phyloP scores from a whole-genome alignment of 2,113 vertebrate species.

The Nibea albiflora region DNA sequence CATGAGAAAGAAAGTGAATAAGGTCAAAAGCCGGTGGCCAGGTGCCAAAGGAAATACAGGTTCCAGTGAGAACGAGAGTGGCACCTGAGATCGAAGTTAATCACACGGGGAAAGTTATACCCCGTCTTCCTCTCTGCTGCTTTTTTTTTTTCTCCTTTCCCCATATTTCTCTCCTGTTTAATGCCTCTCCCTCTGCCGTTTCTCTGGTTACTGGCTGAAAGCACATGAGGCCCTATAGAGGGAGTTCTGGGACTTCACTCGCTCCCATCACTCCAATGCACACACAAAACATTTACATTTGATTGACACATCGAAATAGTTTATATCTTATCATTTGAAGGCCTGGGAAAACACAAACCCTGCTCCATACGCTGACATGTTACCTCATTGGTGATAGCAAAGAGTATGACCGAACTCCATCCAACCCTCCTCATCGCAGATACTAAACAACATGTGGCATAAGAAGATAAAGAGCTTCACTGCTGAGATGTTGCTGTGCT shows the following conservation, averaged over 20 bases:
- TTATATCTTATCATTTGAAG: slow-evolving; percentile 8
- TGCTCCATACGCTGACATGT: not conserved
- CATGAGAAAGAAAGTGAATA: slow-evolving; percentile 43
- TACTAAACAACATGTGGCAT: slow-evolving; percentile 43
- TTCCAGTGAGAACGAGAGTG: slow-evolving; percentile 22
- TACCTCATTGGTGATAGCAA: slow-evolving; percentile 24
- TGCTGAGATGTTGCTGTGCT: slow-evolving; percentile 47
- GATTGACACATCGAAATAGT: slow-evolving; percentile 14
- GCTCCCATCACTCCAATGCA: not conserved
- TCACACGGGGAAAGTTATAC: slow-evolving; percentile 25
- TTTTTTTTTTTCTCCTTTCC: not conserved
- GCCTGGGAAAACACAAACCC: slow-evolving; percentile 20
- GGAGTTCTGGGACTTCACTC: not conserved
- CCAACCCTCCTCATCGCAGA: slow-evolving; percentile 30
- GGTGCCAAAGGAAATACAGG: slow-evolving; percentile 62
- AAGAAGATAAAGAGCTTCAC: slow-evolving; percentile 57
- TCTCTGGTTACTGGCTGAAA: slow-evolving; percentile 47
- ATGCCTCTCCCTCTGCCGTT: slow-evolving; percentile 4
- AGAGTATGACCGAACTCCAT: slow-evolving; percentile 5
- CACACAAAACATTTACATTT: slow-evolving; percentile 23
- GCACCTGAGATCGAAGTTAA: slow-evolving; percentile 56
- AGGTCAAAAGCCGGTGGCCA: slow-evolving; percentile 62
- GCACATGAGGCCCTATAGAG: slow-evolving; percentile 37
- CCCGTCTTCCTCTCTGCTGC: slow-evolving; percentile 14
- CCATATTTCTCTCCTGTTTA: slow-evolving; percentile 27